These are phyloP conservation scores for Verasper variegatus DNA, from an alignment of 2,113 vertebrate species.

Conservation along the genomic window DNA sequence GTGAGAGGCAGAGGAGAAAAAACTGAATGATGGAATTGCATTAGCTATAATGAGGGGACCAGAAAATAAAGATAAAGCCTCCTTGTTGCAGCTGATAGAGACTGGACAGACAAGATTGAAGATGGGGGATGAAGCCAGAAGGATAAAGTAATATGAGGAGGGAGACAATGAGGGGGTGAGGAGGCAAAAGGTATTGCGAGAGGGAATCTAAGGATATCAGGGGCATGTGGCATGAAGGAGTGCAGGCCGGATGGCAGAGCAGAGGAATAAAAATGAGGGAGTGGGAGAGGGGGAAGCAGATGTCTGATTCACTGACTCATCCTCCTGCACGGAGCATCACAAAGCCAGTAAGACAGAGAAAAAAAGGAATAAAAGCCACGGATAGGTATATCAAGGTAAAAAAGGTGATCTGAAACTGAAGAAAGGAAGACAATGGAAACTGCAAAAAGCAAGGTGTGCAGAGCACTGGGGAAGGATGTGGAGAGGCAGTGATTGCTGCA, in stretches of 20 bases:
- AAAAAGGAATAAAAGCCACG: neutral
- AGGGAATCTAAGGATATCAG: conserved; percentile 17
- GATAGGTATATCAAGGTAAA: conserved; percentile 20
- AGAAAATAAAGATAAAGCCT: conserved; percentile 51
- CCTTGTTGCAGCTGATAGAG: conserved; percentile 12
- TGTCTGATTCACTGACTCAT: conserved; percentile 52
- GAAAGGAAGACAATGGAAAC: conserved; percentile 21
- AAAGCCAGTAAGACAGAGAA: conserved; percentile 14
- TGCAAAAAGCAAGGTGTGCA: neutral
- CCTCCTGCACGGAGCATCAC: conserved; percentile 23
- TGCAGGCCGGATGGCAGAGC: conserved; percentile 24
- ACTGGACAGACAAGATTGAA: conserved; percentile 19
- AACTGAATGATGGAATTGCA: conserved; percentile 40
- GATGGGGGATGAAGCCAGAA: neutral
- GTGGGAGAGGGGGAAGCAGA: conserved; percentile 44
- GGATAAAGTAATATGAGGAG: conserved; percentile 12
- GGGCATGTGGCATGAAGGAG: conserved; percentile 37
- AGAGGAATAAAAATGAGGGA: conserved; percentile 49
- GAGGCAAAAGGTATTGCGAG: neutral
- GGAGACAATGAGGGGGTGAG: neutral
- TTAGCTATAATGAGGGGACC: conserved; percentile 59
- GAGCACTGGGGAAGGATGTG: neutral
- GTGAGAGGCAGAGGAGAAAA: conserved; percentile 4
- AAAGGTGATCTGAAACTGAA: conserved; percentile 17
- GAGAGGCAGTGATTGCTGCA: neutral